Base-by-base conservation (phyloP, 2,888 invertebrate genomes). In the Macrostomum cliftonense region DNA sequence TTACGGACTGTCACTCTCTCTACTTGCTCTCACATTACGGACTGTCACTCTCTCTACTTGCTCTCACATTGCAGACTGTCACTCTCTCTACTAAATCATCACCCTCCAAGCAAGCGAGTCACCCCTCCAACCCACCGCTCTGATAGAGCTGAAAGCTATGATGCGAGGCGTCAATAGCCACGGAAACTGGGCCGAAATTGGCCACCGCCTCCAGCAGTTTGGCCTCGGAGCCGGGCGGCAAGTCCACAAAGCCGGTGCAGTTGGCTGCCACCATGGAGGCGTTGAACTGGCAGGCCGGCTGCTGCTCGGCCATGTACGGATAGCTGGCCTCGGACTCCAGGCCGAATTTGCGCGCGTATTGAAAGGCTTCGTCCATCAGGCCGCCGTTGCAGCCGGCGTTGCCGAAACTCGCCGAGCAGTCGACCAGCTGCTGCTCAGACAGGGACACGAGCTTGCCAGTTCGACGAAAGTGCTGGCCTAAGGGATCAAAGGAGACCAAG, bases 391-490 rank as follows among this genome's bases (percentile, higher is more conserved):
- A 89, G 47, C 88, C 88, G 63, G 83, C 79, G 73, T 88, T 88
- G 40, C 63, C 62, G 48, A 81, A 88, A 55, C 77, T 74, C 1
- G 69, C 61, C 51, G 86, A 85, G 66, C 88, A 89, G 73, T 89
- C 88, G 49, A 89, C 75, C 54, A 89, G 75, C 72, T 89, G 87
- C 74, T 89, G 88, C 73, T 89, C 88, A 56, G 85, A 86, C 13
- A 89, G 77, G 1, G 86, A 84, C 28, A 84, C 77, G 47, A 88
- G 74, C 57, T 75, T 75, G 12, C 81, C 81, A 13, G 75, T 74
- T 71, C 80, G 78, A 56, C 85, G 78, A 77, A 78, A 87, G 70
- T 87, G 16, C 44, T 53, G 52, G 19, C 28, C 28, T 28, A 7
- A n/a, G n/a, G n/a, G n/a, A n/a, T n/a, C n/a, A n/a, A n/a, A n/a